Conservation (phyloP, 1,140 invertebrate species). For the Aphelenchoides fujianensis region DNA sequence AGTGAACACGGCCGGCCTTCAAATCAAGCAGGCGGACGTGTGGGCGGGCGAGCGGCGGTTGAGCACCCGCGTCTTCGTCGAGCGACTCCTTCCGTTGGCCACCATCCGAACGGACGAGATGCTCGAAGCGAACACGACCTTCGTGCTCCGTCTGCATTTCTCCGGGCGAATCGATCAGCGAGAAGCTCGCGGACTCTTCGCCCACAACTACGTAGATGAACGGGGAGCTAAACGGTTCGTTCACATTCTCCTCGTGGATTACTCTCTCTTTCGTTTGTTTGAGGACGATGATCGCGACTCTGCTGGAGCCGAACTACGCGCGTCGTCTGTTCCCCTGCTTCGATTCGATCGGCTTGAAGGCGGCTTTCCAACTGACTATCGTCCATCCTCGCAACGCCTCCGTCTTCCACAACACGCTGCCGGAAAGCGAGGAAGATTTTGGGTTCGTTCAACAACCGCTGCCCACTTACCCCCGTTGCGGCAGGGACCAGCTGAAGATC, state of each 20-base stretch:
- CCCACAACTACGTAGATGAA: neutral
- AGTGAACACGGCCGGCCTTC: neutral
- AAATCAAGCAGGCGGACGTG: constrained; percentile 1
- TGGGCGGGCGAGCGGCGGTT: neutral
- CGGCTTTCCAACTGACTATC: constrained; percentile 5
- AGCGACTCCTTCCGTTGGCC: neutral
- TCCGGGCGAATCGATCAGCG: neutral
- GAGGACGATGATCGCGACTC: constrained; percentile 10
- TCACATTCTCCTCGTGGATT: neutral
- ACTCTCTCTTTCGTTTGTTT: neutral
- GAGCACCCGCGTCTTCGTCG: neutral
- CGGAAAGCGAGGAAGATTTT: neutral
- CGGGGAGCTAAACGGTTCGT: neutral
- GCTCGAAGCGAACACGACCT: neutral
- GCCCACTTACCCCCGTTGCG: neutral
- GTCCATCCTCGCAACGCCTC: neutral
- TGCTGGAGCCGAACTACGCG: neutral
- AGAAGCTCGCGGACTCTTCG: neutral
- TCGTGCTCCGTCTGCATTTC: neutral
- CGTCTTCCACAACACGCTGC: constrained; percentile 6
- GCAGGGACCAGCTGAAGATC: neutral
- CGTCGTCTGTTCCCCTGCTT: constrained; percentile 3
- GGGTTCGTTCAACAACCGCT: neutral
- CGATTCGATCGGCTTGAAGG: neutral
- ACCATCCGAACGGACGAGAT: neutral